phyloP scores from a whole-genome alignment of 1,140 invertebrate species.

The Magallana gigas region DNA sequence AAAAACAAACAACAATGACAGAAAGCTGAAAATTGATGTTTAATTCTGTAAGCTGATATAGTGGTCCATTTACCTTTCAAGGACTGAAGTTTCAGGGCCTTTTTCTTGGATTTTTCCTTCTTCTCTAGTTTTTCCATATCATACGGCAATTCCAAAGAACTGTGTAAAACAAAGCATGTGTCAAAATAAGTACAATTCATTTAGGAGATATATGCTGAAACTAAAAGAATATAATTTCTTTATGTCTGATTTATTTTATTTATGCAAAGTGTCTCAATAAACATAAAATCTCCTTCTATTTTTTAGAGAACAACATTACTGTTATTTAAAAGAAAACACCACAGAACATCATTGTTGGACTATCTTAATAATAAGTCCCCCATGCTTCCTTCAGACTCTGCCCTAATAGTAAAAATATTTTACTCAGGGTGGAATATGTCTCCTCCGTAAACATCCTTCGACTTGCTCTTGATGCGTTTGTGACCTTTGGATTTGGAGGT shows the following conservation, averaged over 20 bases:
- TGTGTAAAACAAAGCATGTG: constrained; percentile 17
- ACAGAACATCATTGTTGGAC: neutral
- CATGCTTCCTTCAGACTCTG: too few species aligned
- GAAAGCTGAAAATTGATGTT: too few species aligned
- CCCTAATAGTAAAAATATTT: neutral
- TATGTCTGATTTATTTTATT: too few species aligned
- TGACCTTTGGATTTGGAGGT: constrained; percentile 79
- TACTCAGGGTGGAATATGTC: constrained; percentile 77
- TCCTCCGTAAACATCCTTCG: constrained; percentile 77
- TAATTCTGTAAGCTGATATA: neutral
- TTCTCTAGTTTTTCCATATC: constrained; percentile 59
- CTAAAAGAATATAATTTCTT: too few species aligned
- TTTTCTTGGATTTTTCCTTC: constrained; percentile 54
- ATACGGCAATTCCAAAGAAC: constrained; percentile 70
- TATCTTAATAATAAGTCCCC: neutral
- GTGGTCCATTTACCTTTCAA: neutral
- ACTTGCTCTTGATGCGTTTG: constrained; percentile 78
- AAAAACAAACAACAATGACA: too few species aligned
- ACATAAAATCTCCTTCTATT: too few species aligned
- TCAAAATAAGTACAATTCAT: too few species aligned
- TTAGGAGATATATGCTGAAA: too few species aligned
- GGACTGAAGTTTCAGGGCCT: constrained; percentile 10
- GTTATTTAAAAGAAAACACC: too few species aligned
- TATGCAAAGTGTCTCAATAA: too few species aligned
- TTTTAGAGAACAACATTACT: too few species aligned